Base-by-base conservation (phyloP, 2,888 invertebrate species). In the Mythimna impura region DNA sequence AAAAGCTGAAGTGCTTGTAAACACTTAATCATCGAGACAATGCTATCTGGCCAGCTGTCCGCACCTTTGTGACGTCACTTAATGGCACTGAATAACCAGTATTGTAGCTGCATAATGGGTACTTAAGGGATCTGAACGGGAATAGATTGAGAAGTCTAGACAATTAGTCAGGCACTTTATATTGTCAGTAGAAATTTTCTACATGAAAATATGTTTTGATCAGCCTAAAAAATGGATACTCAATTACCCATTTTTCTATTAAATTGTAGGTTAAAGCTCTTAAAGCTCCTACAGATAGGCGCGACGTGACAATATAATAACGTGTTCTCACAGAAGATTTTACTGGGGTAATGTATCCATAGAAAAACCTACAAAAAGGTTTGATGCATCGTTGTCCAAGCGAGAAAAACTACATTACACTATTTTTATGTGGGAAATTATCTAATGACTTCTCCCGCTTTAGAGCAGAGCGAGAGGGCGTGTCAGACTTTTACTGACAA, bases 1-100 rank as follows among this genome's bases (percentile, higher is more conserved):
- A 17, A 50, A 30, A 6, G 22, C 63, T 22, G 17, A 50, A 71
- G 61, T 50, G 63, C 73, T 75, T 57, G 68, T 80, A 63, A 77
- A 69, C 73, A 73, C 66, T 72, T 50, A 64, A 81, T 81, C 75
- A 52, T 74, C 25, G 60, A 58, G 67, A 85, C 78, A 81, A 69
- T 78, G 54, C 55, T 64, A 63, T 66, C 72, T 70, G 58, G 43
- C 58, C 73, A 82, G 66, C 70, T 75, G 73, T 76, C 57, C n/a
- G 60, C 66, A 71, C 67, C 82, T 82, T 84, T 73, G 74, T 79
- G 75, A 70, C 66, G 68, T 71, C 70, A 76, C 36, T 67, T 69
- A 78, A 77, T 78, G 54, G 61, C 67, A 36, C 58, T 73, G 73
- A 70, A 80, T 76, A 71, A 77, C 65, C n/a, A 54, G 75, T 62